Evolutionary conservation across 1,140 invertebrate genomes (phyloP).

Genomic region (Drosophila sechellia): DNA sequence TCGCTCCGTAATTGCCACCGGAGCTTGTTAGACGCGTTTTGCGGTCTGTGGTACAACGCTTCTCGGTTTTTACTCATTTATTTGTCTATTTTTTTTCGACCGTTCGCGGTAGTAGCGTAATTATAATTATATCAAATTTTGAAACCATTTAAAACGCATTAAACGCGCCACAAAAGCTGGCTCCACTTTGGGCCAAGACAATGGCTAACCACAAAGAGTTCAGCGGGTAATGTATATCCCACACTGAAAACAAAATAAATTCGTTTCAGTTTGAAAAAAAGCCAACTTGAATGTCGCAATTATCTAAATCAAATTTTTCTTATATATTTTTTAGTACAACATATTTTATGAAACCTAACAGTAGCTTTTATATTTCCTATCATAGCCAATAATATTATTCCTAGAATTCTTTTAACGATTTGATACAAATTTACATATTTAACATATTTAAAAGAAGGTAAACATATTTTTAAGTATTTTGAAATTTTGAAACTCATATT

Average conservation of each 20-base stretch:
- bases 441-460: too few species aligned
- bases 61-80: conserved; percentile 60
- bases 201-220: conserved; percentile 32
- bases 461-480: too few species aligned
- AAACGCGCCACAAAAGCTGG: conserved; percentile 64
- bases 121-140: conserved; percentile 83
- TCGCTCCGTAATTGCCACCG: conserved; percentile 34
- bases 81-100: conserved; percentile 43
- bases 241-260: not conserved
- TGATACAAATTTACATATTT: too few species aligned
- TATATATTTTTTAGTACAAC: too few species aligned
- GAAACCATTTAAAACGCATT: conserved; percentile 82
- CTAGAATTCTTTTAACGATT: too few species aligned
- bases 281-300: too few species aligned
- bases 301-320: too few species aligned
- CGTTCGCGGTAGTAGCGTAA: conserved; percentile 63
- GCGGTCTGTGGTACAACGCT: conserved; percentile 47
- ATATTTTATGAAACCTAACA: too few species aligned
- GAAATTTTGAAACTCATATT: not conserved
- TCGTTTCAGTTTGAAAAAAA: too few species aligned
- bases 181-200: conserved; percentile 45
- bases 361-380: too few species aligned
- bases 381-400: too few species aligned
- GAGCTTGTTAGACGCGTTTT: conserved; percentile 58
- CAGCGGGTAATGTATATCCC: conserved; percentile 15